These are phyloP conservation scores for Xylocopa sonorina DNA, from an alignment of 1,140 invertebrate species.

Conservation along the genomic window DNA sequence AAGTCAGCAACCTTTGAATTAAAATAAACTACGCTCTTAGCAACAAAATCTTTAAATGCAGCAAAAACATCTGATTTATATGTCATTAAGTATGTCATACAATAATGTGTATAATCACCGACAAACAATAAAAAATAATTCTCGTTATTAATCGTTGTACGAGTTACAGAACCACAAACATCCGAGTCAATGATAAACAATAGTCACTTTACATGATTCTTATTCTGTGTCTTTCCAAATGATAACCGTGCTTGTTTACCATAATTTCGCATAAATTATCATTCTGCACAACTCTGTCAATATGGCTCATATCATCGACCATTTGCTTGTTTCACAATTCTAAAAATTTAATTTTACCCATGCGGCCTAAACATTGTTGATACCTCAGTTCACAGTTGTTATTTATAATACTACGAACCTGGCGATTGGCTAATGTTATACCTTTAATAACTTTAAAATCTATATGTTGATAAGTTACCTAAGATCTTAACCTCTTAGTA, in stretches of 20 bases:
- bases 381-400: too few species aligned
- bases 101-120: constrained; percentile 50
- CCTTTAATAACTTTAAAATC: too few species aligned
- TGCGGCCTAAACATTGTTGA: constrained; percentile 63
- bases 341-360: constrained; percentile 71
- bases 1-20: constrained; percentile 56
- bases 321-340: constrained; percentile 71
- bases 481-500: too few species aligned
- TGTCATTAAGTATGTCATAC: constrained; percentile 46
- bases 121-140: constrained; percentile 56
- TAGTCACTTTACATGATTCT: constrained; percentile 44
- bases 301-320: constrained; percentile 8
- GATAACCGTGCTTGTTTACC: constrained; percentile 78
- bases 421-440: too few species aligned
- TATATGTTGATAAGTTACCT: too few species aligned
- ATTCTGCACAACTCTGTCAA: constrained; percentile 67
- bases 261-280: constrained; percentile 76
- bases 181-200: constrained; percentile 71
- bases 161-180: constrained; percentile 38
- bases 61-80: constrained; percentile 47
- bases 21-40: constrained; percentile 60
- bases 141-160: constrained; percentile 54
- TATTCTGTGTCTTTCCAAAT: constrained; percentile 60
- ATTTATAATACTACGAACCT: too few species aligned
- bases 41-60: constrained; percentile 31